Evolutionary conservation across 1,140 invertebrate species (phyloP).

Genomic region (Eubasilissa regina): DNA sequence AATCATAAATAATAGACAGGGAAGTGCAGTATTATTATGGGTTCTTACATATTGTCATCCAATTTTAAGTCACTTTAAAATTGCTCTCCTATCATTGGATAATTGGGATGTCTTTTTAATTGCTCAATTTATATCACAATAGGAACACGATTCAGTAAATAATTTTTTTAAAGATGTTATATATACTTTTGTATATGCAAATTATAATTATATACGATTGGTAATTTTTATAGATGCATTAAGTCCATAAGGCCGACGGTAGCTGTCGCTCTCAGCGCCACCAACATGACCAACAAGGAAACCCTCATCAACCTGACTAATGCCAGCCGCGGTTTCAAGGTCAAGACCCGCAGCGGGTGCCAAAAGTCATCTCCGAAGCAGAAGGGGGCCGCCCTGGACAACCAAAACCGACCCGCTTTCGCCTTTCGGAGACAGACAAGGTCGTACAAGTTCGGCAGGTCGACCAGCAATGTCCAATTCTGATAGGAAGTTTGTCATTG

Average conservation of each 20-base stretch:
- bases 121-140: no score
- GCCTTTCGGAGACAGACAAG: constrained; percentile 45
- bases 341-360: constrained; percentile 43
- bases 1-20: no score
- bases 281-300: constrained; percentile 63
- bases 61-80: no score
- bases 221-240: constrained; percentile 65
- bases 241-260: constrained; percentile 70
- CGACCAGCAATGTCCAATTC: constrained; percentile 52
- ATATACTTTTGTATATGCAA: no score
- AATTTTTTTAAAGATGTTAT: no score
- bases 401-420: not conserved
- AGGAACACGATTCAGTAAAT: no score
- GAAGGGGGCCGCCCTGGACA: not conserved
- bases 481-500: not conserved
- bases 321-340: constrained; percentile 48
- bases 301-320: constrained; percentile 8
- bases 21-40: no score
- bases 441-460: constrained; percentile 54
- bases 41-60: no score
- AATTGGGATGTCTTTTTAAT: no score
- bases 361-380: constrained; percentile 48
- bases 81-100: no score
- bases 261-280: constrained; percentile 60
- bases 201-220: not conserved